Evolutionary conservation across 2,113 vertebrate species (phyloP), one percentile per base, ranked within the genome.

Genomic region (Datnioides undecimradiatus): DNA sequence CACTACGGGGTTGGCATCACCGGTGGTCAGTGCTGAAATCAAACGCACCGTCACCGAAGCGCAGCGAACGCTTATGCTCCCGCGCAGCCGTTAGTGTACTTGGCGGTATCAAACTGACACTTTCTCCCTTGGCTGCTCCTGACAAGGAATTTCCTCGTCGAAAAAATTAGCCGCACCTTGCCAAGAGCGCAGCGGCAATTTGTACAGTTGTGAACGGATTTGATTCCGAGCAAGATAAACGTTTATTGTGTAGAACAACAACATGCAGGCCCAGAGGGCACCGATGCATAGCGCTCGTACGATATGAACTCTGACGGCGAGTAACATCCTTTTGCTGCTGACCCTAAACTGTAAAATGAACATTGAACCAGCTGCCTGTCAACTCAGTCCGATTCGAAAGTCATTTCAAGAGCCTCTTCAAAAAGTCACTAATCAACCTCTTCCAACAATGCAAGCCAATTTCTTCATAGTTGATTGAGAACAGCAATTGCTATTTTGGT

Each of bases 81-180:
- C 16, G 67, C 85, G 60, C 90, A 93, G 90, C 91, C 87, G 90
- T 94, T 94, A 92, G 87, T 86, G 89, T 87, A 82, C 80, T 69
- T 25, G 76, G 76, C 64, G 82, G 73, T 78, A 89, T 93, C 91
- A 91, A 89, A 92, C 87, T 91, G 90, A 94, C 92, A 92, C 88
- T 82, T 94, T 87, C 86, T 93, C 92, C 93, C 92, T 89, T 87
- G 93, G 92, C 92, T 93, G 91, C 90, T 88, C 90, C 91, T 92
- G 92, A 93, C 92, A 93, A 92, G 90, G 87, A 91, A 85, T 88
- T 91, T 93, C 87, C 91, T 90, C 80, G 34, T 92, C 82, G 78
- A 80, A 87, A 87, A 90, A 90, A 89, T 93, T 92, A 54, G 91
- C 87, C 55, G 85, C 54, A 82, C 74, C 80, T 85, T 76, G 86